Conservation (phyloP, 2,113 vertebrate genomes). For the Megaceryle maxima region DNA sequence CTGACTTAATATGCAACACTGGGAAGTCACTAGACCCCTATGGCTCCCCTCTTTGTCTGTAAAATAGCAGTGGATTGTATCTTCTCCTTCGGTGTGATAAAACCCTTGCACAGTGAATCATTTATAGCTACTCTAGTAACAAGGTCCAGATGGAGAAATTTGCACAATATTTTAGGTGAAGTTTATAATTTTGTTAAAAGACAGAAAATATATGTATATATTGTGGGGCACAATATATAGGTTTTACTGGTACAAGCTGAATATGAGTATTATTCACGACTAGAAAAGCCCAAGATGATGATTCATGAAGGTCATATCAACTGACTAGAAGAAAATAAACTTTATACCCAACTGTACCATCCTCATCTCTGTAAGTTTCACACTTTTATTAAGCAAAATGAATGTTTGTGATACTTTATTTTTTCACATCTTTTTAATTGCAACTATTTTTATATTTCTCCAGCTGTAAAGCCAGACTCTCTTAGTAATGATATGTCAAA, state of each 20-base stretch:
- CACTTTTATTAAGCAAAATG: not conserved
- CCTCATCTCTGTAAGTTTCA: not conserved
- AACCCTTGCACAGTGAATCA: not conserved
- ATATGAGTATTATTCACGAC: not conserved
- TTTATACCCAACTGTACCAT: not conserved
- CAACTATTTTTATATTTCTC: constrained; percentile 58
- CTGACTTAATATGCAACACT: not conserved
- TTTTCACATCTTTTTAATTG: constrained; percentile 54
- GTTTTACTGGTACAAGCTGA: not conserved
- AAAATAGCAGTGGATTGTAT: not conserved
- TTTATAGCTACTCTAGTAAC: not conserved
- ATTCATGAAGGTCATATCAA: not conserved
- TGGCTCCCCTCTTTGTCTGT: not conserved
- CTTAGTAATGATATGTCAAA: constrained; percentile 31
- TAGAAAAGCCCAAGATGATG: not conserved
- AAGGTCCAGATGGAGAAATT: constrained; percentile 14
- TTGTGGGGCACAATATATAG: not conserved
- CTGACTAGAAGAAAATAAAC: not conserved
- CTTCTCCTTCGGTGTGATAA: not conserved
- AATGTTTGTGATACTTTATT: not conserved
- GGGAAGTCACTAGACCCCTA: not conserved
- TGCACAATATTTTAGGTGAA: not conserved
- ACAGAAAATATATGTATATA: not conserved
- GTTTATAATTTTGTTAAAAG: not conserved
- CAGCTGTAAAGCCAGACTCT: constrained; percentile 53